Conservation (phyloP, 2,888 invertebrate species). For the Drosophila rubida region DNA sequence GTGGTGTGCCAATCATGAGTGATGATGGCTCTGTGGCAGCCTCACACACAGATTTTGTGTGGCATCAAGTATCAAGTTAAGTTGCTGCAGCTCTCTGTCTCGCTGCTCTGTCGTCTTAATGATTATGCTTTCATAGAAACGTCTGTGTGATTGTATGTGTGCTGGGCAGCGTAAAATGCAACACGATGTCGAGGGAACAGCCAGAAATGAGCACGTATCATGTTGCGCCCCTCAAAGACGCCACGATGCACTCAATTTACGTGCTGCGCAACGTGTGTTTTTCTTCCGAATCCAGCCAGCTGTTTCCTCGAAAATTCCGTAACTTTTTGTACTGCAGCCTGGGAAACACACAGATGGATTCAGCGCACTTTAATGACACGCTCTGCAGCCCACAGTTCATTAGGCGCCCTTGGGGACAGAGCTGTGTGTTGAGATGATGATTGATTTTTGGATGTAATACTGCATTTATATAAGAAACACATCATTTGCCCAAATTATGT, state of each 20-base stretch:
- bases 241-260: slow-evolving; percentile 38
- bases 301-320: slow-evolving; percentile 5
- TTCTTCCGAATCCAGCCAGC: slow-evolving; percentile 4
- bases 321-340: neutral
- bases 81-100: slow-evolving; percentile 2
- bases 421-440: neutral
- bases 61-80: slow-evolving; percentile 16
- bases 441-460: neutral
- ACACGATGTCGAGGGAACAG: slow-evolving; percentile 11
- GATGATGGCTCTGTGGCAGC: slow-evolving; percentile 3
- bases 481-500: no score
- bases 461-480: no score
- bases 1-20: slow-evolving; percentile 17
- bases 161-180: slow-evolving; percentile 12
- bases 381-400: slow-evolving; percentile 10
- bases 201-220: slow-evolving; percentile 11
- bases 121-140: slow-evolving; percentile 1
- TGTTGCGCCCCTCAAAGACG: slow-evolving; percentile 14
- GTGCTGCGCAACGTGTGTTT: slow-evolving; percentile 9
- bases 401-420: slow-evolving; percentile 1
- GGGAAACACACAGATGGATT: slow-evolving; percentile 6
- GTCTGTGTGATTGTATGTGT: neutral
- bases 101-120: slow-evolving; percentile 26
- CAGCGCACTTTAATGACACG: slow-evolving; percentile 26
- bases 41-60: slow-evolving; percentile 8